Base-by-base conservation (phyloP, 2,797 vertebrate species). In the Pipistrellus kuhlii region DNA sequence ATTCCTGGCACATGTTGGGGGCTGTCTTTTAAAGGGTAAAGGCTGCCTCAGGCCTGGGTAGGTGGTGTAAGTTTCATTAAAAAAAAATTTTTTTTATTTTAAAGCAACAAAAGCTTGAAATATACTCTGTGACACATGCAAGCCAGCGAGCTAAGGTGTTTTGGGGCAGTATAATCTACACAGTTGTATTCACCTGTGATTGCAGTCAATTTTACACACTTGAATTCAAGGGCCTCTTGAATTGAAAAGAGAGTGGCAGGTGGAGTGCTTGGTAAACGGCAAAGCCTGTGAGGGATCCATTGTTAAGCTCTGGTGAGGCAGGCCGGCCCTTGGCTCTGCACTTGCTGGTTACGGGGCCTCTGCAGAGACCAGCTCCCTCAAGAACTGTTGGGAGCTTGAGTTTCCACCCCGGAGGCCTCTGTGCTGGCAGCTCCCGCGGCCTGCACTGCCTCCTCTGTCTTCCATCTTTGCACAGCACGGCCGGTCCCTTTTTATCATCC, bases 211-310 rank as follows among this genome's bases (percentile, higher is more conserved):
- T 93, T 78, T 18, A 82, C 2, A 57, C 90, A 94, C 96, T 96
- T 88, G 73, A 96, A 78, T 75, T 97, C 95, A 93, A 96, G 96
- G 27, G 48, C 90, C 96, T 95, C 96, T 97, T 93, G 95, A 95
- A 81, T 88, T 78, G 94, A 86, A 53, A 87, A 44, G 30, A 89
- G 10, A 83, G 89, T 8, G 44, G 87, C 69, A 64, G 68, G 57
- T 75, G 57, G 51, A 83, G 66, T 14, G 6, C 93, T 87, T 15
- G 2, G 48, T 13, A 7, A n/a, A 21, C 55, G 6, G 90, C 13
- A 4, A n/a, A 35, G 71, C 17, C 10, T 1, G 20, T 4, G 3
- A 68, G 59, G 85, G 32, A 10, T 5, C n/a, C 5, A 8, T 5
- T 11, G 48, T 57, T 41, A 53, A 69, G 92, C 44, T 18, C 23